These are phyloP conservation scores for Sus cebifrons DNA, from an alignment of 2,797 vertebrate species.

Conservation along the genomic window DNA sequence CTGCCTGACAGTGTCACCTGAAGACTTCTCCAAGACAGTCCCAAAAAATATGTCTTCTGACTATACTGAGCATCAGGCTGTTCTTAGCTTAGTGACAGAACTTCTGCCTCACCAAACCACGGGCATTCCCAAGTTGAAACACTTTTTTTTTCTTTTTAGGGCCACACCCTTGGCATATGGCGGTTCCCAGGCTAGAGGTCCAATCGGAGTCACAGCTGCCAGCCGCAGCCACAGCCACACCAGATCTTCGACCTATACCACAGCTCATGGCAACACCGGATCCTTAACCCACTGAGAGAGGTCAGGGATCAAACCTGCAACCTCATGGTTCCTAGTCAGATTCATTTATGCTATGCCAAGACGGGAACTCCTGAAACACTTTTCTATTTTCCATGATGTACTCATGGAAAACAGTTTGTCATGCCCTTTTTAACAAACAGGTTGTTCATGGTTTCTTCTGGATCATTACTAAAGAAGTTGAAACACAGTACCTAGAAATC, in stretches of 20 bases:
- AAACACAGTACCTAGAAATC: conserved; percentile 47
- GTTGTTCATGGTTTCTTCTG: neutral
- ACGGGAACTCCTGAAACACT: too few species aligned
- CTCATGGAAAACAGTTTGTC: neutral
- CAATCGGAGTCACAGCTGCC: too few species aligned
- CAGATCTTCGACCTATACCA: too few species aligned
- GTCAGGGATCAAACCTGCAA: too few species aligned
- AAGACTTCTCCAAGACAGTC: neutral
- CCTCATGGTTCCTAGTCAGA: too few species aligned
- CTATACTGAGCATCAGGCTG: neutral
- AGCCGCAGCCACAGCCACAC: too few species aligned
- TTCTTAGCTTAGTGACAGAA: neutral
- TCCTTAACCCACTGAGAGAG: too few species aligned
- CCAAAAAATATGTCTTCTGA: conserved; percentile 7
- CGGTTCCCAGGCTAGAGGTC: too few species aligned
- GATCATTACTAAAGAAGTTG: conserved; percentile 49
- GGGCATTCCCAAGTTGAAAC: neutral
- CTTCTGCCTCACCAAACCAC: neutral
- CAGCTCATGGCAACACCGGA: too few species aligned
- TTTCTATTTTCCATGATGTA: neutral
- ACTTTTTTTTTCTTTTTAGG: too few species aligned
- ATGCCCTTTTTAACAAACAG: neutral
- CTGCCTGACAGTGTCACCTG: neutral
- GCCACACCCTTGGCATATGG: too few species aligned
- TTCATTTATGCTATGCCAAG: too few species aligned